Evolutionary conservation across 92 coral and sea anemone genomes (phyloP), one percentile per base, ranked within the genome.

Genomic region (Blastomussa wellsi): DNA sequence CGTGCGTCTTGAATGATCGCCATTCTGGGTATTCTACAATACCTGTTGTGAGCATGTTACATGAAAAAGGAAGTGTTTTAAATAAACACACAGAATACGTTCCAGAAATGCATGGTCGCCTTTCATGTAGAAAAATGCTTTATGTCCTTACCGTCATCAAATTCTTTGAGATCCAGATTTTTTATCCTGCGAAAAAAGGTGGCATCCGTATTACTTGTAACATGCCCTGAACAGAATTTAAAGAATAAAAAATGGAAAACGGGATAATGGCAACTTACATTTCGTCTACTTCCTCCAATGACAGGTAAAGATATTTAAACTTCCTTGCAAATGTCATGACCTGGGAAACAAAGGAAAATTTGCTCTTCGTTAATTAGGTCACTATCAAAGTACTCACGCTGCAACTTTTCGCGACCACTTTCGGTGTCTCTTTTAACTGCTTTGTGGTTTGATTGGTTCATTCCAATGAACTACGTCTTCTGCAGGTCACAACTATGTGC

Each of bases 131-230:
- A 59, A 59, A n/a, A n/a, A 26, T 59, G 16, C 32, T 62, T 26
- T 22, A 1, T 9, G 29, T 29, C 26, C 90, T 78, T 88, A 96
- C 98, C 98, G 68, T 96, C 98, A 29, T 94, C 96, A 68, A 96
- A 82, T 83, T 91, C 93, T 26, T 84, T 89, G 17, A 96, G 89
- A 24, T 96, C 95, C 85, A 96, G 72, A 26, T 70, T 82, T 13
- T 87, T 62, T 67, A 91, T 96, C 96, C 98, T 96, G 79, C 12
- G 53, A 83, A 62, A 78, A 71, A 69, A 16, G 67, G 37, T 7
- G 15, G 22, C 16, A 19, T 39, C 2, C 4, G 5, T 36, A 6
- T 55, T 31, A 13, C 37, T 11, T 28, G 24, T 11, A 78, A 14
- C 14, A 22, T 53, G 0, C 24, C 41, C 22, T 6, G 29, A 26